Percentiles rank a stretch among this genome's conserved stretches.
Conservation (phyloP, 2,797 vertebrate genomes). For the Emys orbicularis region DNA sequence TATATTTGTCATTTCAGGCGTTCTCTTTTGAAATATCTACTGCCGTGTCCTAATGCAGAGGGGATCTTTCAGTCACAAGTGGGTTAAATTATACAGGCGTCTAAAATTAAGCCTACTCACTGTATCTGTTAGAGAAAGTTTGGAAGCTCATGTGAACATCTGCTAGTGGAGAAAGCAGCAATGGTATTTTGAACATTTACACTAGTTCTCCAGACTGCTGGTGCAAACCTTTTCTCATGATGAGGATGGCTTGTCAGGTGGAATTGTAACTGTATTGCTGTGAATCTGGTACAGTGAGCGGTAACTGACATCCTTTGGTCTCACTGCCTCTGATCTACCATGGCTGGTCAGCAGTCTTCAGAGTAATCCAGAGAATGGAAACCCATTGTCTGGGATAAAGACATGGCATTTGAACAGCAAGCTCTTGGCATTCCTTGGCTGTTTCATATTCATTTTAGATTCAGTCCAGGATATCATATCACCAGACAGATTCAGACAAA, state of each 20-base stretch:
- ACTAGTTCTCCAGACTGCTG: not conserved
- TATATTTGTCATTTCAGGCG: not conserved
- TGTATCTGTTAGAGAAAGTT: not conserved
- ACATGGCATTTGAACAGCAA: not conserved
- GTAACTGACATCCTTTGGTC: not conserved
- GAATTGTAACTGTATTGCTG: not conserved
- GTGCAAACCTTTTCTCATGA: rapidly evolving
- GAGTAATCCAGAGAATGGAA: rapidly evolving
- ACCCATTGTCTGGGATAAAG: not conserved
- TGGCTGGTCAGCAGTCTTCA: not conserved
- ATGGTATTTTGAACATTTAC: not conserved
- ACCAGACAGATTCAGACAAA: too few species aligned
- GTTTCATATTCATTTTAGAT: too few species aligned
- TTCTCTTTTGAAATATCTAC: not conserved
- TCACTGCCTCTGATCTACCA: not conserved
- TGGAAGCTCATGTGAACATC: not conserved
- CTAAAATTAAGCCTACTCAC: not conserved
- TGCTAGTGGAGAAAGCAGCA: not conserved
- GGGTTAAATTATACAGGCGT: not conserved
- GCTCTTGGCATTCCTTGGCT: not conserved
- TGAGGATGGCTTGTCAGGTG: not conserved
- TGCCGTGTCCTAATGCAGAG: not conserved
- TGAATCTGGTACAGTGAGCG: not conserved
- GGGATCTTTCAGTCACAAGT: rapidly evolving
- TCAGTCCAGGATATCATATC: too few species aligned